Evolutionary conservation across 2,797 vertebrate genomes (phyloP).

Genomic region (Novumbra hubbsi): DNA sequence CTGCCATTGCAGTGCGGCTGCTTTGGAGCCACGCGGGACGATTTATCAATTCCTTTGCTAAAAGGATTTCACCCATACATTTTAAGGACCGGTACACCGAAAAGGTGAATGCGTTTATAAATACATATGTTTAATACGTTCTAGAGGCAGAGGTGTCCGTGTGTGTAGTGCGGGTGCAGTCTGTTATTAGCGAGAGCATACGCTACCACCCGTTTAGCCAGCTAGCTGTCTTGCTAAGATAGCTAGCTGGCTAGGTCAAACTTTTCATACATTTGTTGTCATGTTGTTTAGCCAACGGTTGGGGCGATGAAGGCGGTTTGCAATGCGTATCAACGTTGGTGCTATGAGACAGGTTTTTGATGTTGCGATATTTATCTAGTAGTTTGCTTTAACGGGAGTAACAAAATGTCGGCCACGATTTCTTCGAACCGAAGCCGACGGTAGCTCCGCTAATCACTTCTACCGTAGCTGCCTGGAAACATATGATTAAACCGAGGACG

Average conservation of each 20-base stretch:
- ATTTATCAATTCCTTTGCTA: conserved; percentile 38
- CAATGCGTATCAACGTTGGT: not conserved
- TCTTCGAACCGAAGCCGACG: conserved; percentile 51
- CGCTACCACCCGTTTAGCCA: not conserved
- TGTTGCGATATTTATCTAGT: not conserved
- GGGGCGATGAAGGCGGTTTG: not conserved
- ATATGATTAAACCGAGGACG: conserved; percentile 9
- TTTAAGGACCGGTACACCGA: conserved; percentile 61
- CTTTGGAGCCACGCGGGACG: conserved; percentile 63
- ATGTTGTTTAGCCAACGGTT: not conserved
- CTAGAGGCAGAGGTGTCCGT: not conserved
- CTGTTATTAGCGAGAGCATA: not conserved
- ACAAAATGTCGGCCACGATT: conserved; percentile 80
- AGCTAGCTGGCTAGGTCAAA: not conserved
- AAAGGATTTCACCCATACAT: conserved; percentile 53
- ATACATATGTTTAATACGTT: conserved; percentile 12
- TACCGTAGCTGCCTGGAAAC: conserved; percentile 5
- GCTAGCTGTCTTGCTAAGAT: not conserved
- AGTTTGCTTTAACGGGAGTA: conserved; percentile 50
- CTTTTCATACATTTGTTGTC: not conserved
- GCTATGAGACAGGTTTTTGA: not conserved
- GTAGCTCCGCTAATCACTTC: conserved; percentile 23
- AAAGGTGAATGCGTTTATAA: conserved; percentile 61
- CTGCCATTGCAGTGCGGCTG: conserved; percentile 79
- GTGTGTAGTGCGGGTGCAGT: not conserved